Percentiles rank a stretch among this genome's conserved stretches.
phyloP scores from a whole-genome alignment of 2,888 invertebrate species.

The Tryphoninae sp. region DNA sequence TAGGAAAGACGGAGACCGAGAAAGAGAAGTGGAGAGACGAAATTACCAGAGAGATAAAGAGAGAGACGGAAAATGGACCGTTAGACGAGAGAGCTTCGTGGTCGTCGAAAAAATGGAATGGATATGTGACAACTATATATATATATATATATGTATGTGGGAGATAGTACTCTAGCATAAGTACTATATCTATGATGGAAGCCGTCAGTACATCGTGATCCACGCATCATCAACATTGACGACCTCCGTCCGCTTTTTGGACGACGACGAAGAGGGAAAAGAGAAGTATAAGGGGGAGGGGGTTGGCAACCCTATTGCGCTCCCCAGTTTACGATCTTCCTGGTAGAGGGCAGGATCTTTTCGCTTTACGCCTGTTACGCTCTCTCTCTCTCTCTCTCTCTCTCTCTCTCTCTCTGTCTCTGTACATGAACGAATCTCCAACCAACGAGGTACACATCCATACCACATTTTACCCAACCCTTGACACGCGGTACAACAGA shows the following conservation, averaged over 20 bases:
- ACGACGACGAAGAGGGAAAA: slow-evolving; percentile 61
- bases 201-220: slow-evolving; percentile 79
- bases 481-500: slow-evolving; percentile 1
- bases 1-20: slow-evolving; percentile 3
- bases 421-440: slow-evolving; percentile 38
- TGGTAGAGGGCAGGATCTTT: slow-evolving; percentile 66
- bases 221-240: slow-evolving; percentile 81
- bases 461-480: slow-evolving; percentile 28
- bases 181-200: slow-evolving; percentile 67
- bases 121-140: slow-evolving; percentile 10
- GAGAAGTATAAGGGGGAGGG: not conserved
- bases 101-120: slow-evolving; percentile 46
- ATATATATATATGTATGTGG: slow-evolving; percentile 6
- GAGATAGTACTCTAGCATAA: not conserved
- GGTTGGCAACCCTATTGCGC: slow-evolving; percentile 67
- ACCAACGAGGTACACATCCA: slow-evolving; percentile 28
- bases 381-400: slow-evolving; percentile 12
- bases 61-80: slow-evolving; percentile 45
- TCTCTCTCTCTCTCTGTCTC: slow-evolving; percentile 12
- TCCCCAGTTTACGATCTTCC: slow-evolving; percentile 74
- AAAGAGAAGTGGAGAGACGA: slow-evolving; percentile 12
- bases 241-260: slow-evolving; percentile 78
- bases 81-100: slow-evolving; percentile 45
- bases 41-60: slow-evolving; percentile 40
- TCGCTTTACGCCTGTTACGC: slow-evolving; percentile 52